Evolutionary conservation across 2,888 invertebrate genomes (phyloP).

Genomic region (Myathropa florea): DNA sequence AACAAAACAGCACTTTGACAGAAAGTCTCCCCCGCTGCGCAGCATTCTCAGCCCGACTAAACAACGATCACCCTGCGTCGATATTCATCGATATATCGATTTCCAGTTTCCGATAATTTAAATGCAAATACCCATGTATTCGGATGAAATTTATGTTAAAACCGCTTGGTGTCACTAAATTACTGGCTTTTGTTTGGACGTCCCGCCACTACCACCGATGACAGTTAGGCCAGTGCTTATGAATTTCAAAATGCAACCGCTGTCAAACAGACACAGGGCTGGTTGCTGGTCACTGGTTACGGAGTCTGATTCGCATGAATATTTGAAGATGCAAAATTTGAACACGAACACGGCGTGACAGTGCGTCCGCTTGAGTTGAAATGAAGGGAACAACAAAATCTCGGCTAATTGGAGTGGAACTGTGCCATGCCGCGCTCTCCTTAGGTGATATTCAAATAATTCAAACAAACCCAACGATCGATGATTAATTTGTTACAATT

Average conservation of each 20-base stretch:
- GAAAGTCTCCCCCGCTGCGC: constrained; percentile 62
- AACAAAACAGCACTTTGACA: constrained; percentile 61
- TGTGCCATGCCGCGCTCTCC: not conserved
- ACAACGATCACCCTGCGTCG: constrained; percentile 50
- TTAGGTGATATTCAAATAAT: constrained; percentile 10
- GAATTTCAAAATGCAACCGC: constrained; percentile 45
- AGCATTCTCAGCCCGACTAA: constrained; percentile 37
- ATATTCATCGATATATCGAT: constrained; percentile 42
- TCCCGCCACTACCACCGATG: constrained; percentile 54
- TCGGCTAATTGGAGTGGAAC: constrained; percentile 1
- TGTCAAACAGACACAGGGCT: constrained; percentile 6
- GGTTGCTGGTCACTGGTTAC: constrained; percentile 17
- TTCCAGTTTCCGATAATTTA: constrained; percentile 59
- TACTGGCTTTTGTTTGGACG: constrained; percentile 40
- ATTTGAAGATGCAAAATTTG: not conserved
- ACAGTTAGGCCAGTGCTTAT: constrained; percentile 50
- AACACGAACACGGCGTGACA: not conserved
- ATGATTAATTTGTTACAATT: constrained; percentile 67
- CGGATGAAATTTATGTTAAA: constrained; percentile 56
- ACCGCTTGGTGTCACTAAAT: constrained; percentile 42
- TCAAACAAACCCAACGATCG: constrained; percentile 24
- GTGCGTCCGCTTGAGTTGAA: not conserved
- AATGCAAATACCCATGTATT: constrained; percentile 55
- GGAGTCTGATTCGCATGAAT: constrained; percentile 58
- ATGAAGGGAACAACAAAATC: not conserved